Evolutionary conservation across 2,113 vertebrate genomes (phyloP), one percentile per base, ranked within the genome.

Genomic region (Pseudonaja textilis): DNA sequence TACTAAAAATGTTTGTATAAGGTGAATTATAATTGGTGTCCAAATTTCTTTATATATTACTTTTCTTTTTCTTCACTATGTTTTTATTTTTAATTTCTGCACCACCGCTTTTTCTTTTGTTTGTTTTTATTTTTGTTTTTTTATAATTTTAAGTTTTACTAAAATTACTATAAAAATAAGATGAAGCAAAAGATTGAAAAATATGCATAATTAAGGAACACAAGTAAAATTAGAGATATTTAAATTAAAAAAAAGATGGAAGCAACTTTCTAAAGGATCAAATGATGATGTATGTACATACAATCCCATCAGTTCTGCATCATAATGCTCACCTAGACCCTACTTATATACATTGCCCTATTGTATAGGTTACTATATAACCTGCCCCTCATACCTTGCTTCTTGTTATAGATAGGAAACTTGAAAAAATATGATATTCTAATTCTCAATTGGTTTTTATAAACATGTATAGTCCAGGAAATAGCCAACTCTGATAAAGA

Each of bases 401-500:
- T 89, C 18, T 59, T 93, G 55, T 25, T 89, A 57, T 22, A 81
- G 34, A 39, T 81, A 81, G 22, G 16, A 20, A 81, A 95, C 96
- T 94, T 97, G 96, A 97, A 96, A 96, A 96, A 95, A 95, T 47
- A 91, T 39, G 14, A 92, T 93, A 93, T 96, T 96, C 95, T 45
- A 95, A 96, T 92, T 34, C 61, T 61, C 18, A 56, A 89, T 92
- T 97, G 91, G 7, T 93, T 96, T 94, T 96, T 93, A 92, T 89
- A 97, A 96, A 97, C 97, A 96, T 26, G 23, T 86, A 95, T 95
- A 93, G 90, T 88, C 93, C 96, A 95, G 11, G 18, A 96, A 97
- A 97, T 97, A 97, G 97, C 97, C 93, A 89, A 95, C 96, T 91
- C 92, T 93, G 92, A 55, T 92, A 96, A 95, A 26, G 94, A 96